phyloP scores from a whole-genome alignment of 2,797 vertebrate species.

The Hapalemur alaotrensis region DNA sequence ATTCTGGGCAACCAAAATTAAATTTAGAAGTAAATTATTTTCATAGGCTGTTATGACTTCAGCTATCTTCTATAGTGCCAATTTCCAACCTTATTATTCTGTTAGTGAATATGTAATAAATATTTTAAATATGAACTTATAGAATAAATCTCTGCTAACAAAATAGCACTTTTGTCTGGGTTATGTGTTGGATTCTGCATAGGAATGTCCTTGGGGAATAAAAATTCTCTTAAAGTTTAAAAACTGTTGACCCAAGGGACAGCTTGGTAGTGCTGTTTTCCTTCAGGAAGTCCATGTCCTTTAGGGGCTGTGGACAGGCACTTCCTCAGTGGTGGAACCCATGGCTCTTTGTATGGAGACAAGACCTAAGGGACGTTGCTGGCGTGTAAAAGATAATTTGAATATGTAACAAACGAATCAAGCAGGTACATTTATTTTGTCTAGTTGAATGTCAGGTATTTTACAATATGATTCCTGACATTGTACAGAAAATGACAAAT shows the following conservation, averaged over 20 bases:
- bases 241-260: not conserved
- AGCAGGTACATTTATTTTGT: not conserved
- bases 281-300: not conserved
- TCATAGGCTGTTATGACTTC: not conserved
- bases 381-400: not conserved
- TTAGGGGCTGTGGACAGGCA: not conserved
- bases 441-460: not conserved
- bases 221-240: not conserved
- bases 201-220: not conserved
- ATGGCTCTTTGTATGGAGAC: not conserved
- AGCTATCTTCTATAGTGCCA: not conserved
- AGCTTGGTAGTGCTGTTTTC: not conserved
- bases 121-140: conserved; percentile 6
- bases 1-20: not conserved
- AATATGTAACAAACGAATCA: not conserved
- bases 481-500: not conserved
- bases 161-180: not conserved
- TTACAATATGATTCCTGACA: not conserved
- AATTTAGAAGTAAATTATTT: not conserved
- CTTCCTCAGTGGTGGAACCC: not conserved
- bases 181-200: not conserved
- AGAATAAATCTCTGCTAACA: not conserved
- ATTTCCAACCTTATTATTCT: not conserved
- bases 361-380: not conserved
- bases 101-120: not conserved